These are phyloP conservation scores for Cichladusa arquata DNA, from an alignment of 2,113 vertebrate genomes.

Conservation along the genomic window DNA sequence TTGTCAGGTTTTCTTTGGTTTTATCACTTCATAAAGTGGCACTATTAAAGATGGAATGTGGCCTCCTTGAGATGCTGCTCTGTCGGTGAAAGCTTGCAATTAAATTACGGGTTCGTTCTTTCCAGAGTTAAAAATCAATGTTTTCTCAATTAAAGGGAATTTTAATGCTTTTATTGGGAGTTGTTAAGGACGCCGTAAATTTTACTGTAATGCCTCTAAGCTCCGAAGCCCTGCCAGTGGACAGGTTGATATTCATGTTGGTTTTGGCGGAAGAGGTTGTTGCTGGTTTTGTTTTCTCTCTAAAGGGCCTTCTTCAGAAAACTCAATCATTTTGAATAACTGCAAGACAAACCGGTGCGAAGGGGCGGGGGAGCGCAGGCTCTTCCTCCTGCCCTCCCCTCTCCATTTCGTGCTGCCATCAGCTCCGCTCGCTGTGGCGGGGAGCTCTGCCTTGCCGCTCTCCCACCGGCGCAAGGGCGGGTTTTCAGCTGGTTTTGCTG, in stretches of 20 bases:
- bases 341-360: slow-evolving; percentile 24
- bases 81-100: slow-evolving; percentile 63
- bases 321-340: slow-evolving; percentile 55
- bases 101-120: slow-evolving; percentile 70
- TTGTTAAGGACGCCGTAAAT: slow-evolving; percentile 75
- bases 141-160: slow-evolving; percentile 78
- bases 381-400: background rate
- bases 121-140: slow-evolving; percentile 74
- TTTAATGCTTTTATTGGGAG: slow-evolving; percentile 72
- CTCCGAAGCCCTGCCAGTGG: slow-evolving; percentile 33
- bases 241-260: slow-evolving; percentile 48
- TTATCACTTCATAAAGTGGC: slow-evolving; percentile 67
- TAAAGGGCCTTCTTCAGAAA: slow-evolving; percentile 46
- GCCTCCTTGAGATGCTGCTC: slow-evolving; percentile 3
- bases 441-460: background rate
- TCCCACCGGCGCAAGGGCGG: background rate
- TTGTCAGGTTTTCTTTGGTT: slow-evolving; percentile 65
- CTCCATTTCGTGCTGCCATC: background rate
- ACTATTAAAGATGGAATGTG: slow-evolving; percentile 55
- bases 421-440: background rate
- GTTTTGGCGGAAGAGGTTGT: background rate
- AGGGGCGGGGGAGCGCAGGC: slow-evolving; percentile 15
- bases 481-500: background rate
- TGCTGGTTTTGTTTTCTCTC: slow-evolving; percentile 17
- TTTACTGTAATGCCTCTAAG: slow-evolving; percentile 62